Percentiles rank a stretch among this genome's conserved stretches.
These are phyloP conservation scores for Ctena decussata DNA, from an alignment of 2,888 invertebrate species.

Conservation along the genomic window DNA sequence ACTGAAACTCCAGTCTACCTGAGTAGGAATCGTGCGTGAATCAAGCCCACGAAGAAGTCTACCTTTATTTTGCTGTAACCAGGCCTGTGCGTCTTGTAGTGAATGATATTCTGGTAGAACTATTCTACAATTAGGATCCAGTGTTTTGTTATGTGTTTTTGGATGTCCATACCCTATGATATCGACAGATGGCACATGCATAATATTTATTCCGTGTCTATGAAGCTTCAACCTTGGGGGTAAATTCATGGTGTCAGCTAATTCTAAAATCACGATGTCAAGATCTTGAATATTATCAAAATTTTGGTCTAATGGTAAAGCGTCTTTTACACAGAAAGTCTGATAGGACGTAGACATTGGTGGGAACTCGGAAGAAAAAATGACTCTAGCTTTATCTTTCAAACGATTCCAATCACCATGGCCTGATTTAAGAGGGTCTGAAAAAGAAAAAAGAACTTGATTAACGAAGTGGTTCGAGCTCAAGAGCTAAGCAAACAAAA, in stretches of 20 bases:
- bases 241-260: not conserved
- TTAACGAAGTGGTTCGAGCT: too few relatives aligned
- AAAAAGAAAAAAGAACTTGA: not conserved
- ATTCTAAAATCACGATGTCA: constrained; percentile 6
- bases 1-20: not conserved
- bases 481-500: too few relatives aligned
- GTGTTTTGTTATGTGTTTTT: not conserved
- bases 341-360: too few relatives aligned
- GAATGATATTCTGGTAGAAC: not conserved
- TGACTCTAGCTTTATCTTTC: too few relatives aligned
- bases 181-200: not conserved
- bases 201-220: not conserved
- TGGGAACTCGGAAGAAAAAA: too few relatives aligned
- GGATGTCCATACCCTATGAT: constrained; percentile 25
- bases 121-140: constrained; percentile 23
- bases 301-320: too few relatives aligned
- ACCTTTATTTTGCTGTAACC: not conserved
- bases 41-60: not conserved
- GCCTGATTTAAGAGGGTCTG: not conserved
- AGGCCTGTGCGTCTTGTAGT: constrained; percentile 3
- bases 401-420: not conserved
- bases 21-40: not conserved
- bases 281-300: too few relatives aligned
- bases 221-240: not conserved
- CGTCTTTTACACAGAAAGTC: too few relatives aligned